Base-by-base conservation (phyloP, 2,113 vertebrate species). In the Symphodus melops region DNA sequence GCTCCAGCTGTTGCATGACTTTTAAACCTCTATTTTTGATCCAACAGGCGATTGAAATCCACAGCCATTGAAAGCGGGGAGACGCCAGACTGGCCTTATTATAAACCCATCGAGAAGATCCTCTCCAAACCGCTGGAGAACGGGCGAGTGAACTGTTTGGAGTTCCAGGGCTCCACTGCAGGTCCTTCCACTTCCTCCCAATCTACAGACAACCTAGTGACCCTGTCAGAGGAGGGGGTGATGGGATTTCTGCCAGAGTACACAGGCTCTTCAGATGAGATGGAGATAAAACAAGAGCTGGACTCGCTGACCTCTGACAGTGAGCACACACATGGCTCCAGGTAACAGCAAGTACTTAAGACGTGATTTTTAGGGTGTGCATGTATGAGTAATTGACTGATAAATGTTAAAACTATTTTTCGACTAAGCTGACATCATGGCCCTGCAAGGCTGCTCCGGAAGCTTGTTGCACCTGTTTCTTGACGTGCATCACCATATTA, bases 11-110 rank as follows among this genome's bases (percentile, higher is more conserved):
- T 66, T 79, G 68, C 64, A 59, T 79, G 73, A 49, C 21, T 48
- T 48, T 25, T 61, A 37, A 74, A 72, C 46, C 17, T 64, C 13
- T 46, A 16, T 55, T 74, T 74, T 25, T 53, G 9, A 83, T 63
- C 77, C 81, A 81, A 61, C 94, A 99, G 97, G 95, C 96, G 97
- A 92, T 90, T 98, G 88, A 99, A 98, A 92, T 94, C 96, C 88
- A 94, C 96, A 89, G 93, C 90, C 61, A 92, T 90, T 68, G 96
- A 96, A 83, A 93, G 95, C 52, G 91, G 92, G 8, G 90, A 95
- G 77, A 89, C 82, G 4, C 95, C 97, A 2, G 97, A 98, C 88
- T 99, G 98, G 98, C 97, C 98, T 42, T 99, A 98, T 90, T 99
- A 94, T 85, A 96, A 96, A 91, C 84, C 96, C 82, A 99, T 99